phyloP scores from a whole-genome alignment of 2,888 invertebrate genomes.

The Mongoloraphidia duomilia region DNA sequence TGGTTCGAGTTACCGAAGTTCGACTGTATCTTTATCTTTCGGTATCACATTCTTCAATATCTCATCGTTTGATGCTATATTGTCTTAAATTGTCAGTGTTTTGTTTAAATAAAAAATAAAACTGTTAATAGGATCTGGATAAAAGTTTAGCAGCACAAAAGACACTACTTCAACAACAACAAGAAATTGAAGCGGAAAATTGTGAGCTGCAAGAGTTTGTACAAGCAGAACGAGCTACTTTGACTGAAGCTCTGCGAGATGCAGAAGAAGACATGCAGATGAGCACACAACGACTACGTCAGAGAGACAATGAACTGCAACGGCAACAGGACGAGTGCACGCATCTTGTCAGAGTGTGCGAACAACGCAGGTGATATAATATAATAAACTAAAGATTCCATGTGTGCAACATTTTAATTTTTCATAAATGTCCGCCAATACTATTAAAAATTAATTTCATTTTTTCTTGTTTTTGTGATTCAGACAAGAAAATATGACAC shows the following conservation, averaged over 20 bases:
- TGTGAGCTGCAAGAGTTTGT: conserved; percentile 77
- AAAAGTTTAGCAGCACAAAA: conserved; percentile 53
- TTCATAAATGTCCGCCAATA: not conserved
- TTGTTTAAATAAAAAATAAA: no score
- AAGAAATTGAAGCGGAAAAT: conserved; percentile 65
- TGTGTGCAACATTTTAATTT: not conserved
- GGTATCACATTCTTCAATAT: no score
- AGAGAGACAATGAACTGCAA: conserved; percentile 40
- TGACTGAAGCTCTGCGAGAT: conserved; percentile 66
- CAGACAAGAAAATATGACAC: conserved; percentile 50
- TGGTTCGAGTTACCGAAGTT: not conserved
- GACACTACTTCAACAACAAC: conserved; percentile 53
- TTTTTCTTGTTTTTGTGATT: conserved; percentile 4
- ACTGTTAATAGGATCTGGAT: conserved; percentile 42
- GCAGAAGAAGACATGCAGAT: conserved; percentile 47
- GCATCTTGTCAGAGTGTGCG: conserved; percentile 63
- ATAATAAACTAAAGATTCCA: no score
- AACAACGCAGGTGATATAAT: conserved; percentile 53
- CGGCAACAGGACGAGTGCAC: conserved; percentile 61
- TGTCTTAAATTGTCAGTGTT: no score
- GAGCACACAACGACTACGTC: conserved; percentile 26
- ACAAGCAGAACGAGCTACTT: conserved; percentile 68
- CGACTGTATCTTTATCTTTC: not conserved
- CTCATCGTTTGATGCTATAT: no score
- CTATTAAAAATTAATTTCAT: not conserved